Evolutionary conservation across 2,888 invertebrate species (phyloP).

Genomic region (Nomada lathburiana): DNA sequence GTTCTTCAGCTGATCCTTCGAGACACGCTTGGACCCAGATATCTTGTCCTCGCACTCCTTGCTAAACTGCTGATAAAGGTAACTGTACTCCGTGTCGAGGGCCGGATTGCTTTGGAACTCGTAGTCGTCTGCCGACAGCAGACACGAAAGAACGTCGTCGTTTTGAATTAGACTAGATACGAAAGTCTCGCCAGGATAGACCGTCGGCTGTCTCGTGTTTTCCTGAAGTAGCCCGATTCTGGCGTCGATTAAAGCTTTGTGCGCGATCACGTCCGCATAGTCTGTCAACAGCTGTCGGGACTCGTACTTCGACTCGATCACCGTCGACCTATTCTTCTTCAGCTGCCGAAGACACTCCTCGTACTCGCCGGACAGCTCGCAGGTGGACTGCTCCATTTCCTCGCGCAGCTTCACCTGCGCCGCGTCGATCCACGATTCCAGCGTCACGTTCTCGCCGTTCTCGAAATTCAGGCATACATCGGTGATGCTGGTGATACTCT

Average conservation of each 20-base stretch:
- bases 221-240: constrained; percentile 89
- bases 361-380: constrained; percentile 89
- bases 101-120: constrained; percentile 84
- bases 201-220: constrained; percentile 54
- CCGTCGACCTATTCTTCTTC: constrained; percentile 84
- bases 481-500: constrained; percentile 74
- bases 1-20: constrained; percentile 75
- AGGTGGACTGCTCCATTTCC: constrained; percentile 90
- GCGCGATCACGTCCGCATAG: constrained; percentile 90
- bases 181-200: constrained; percentile 75
- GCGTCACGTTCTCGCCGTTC: constrained; percentile 89
- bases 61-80: constrained; percentile 88
- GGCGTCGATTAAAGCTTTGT: constrained; percentile 91
- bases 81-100: constrained; percentile 89
- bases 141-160: constrained; percentile 77
- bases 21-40: constrained; percentile 64
- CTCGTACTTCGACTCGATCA: constrained; percentile 76
- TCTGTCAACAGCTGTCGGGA: constrained; percentile 86
- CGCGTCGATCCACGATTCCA: constrained; percentile 91
- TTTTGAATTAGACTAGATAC: constrained; percentile 81
- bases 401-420: constrained; percentile 89
- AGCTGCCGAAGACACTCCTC: constrained; percentile 88
- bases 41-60: constrained; percentile 85
- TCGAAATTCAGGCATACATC: constrained; percentile 85
- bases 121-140: constrained; percentile 73